Evolutionary conservation across 2,797 vertebrate species (phyloP).

Genomic region (Danionella dracula): DNA sequence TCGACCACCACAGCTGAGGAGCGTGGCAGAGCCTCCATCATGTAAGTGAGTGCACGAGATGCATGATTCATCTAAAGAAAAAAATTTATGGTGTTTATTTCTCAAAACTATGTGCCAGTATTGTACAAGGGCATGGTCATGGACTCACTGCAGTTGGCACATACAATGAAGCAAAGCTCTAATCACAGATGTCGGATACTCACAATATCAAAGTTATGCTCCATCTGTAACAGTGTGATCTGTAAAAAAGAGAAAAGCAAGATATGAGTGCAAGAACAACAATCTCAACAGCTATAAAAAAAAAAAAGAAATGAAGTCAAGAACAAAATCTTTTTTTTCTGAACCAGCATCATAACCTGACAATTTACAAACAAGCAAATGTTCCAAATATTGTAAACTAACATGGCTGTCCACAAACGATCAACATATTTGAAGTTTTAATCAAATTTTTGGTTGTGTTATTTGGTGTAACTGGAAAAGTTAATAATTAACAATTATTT

Average conservation of each 20-base stretch:
- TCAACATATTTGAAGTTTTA: too few relatives aligned
- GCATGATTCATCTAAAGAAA: slow-evolving; percentile 94
- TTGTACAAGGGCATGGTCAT: not conserved
- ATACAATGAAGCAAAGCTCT: too few relatives aligned
- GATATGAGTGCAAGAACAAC: not conserved
- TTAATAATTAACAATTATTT: too few relatives aligned
- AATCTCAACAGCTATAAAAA: too few relatives aligned
- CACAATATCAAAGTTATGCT: slow-evolving; percentile 99
- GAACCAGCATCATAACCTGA: too few relatives aligned
- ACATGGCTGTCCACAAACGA: too few relatives aligned
- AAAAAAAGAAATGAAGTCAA: too few relatives aligned
- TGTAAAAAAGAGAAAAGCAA: slow-evolving; percentile 49
- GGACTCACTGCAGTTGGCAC: not conserved
- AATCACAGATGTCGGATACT: slow-evolving; percentile 61
- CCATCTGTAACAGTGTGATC: slow-evolving; percentile 99
- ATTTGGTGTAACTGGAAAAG: too few relatives aligned
- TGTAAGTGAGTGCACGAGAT: slow-evolving; percentile 96
- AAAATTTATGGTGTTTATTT: not conserved
- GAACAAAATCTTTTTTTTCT: too few relatives aligned
- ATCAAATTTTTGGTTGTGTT: too few relatives aligned
- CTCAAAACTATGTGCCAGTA: not conserved
- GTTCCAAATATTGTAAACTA: too few relatives aligned
- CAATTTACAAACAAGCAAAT: too few relatives aligned
- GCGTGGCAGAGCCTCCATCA: slow-evolving; percentile 99
- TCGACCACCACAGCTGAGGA: slow-evolving; percentile 98